These are phyloP conservation scores for Dendrolimus houi DNA, from an alignment of 2,888 invertebrate species.

Conservation along the genomic window DNA sequence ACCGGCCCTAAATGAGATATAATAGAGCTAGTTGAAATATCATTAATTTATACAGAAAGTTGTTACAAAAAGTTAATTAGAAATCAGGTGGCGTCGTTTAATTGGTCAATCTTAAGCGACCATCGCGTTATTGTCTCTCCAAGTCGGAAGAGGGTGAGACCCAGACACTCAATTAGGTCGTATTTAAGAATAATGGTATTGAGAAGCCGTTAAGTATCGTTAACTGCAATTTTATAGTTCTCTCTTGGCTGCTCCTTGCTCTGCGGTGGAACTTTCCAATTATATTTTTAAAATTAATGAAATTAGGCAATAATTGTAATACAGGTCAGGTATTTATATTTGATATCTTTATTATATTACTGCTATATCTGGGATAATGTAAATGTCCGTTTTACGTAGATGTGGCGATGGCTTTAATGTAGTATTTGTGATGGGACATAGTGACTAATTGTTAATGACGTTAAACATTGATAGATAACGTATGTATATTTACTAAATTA, in stretches of 20 bases:
- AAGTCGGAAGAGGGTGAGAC: constrained; percentile 15
- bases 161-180: constrained; percentile 39
- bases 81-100: constrained; percentile 9
- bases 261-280: constrained; percentile 51
- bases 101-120: constrained; percentile 13
- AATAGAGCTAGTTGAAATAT: background rate
- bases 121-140: constrained; percentile 17
- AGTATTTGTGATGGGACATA: no score
- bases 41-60: constrained; percentile 1
- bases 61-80: constrained; percentile 23
- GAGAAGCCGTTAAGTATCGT: constrained; percentile 44
- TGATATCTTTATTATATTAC: no score
- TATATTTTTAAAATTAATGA: constrained; percentile 22
- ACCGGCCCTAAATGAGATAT: no score
- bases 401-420: no score
- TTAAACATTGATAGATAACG: no score
- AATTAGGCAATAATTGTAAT: no score
- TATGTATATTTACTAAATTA: no score
- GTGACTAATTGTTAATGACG: no score
- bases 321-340: no score
- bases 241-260: constrained; percentile 31
- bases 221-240: constrained; percentile 61
- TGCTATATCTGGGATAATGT: no score
- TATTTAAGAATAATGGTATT: constrained; percentile 52
- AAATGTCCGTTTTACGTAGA: no score